These are phyloP conservation scores for Melanotaenia trifasciata DNA, from an alignment of 2,797 vertebrate species.

Conservation along the genomic window DNA sequence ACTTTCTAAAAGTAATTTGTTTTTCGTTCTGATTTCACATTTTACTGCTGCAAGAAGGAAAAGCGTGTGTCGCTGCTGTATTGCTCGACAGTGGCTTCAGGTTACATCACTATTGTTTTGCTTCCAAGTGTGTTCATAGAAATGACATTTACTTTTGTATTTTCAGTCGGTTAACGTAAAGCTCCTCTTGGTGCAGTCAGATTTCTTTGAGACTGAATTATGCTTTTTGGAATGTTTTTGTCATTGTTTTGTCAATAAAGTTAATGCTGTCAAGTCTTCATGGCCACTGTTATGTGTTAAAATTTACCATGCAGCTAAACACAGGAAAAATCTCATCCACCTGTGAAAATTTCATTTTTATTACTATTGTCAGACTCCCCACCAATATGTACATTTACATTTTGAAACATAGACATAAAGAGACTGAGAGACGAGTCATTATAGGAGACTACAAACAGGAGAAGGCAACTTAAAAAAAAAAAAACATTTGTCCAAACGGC, in stretches of 20 bases:
- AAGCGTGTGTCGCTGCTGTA: background rate
- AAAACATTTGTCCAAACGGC: conserved; percentile 17
- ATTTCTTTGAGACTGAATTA: conserved; percentile 7
- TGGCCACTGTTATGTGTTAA: background rate
- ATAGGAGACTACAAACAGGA: conserved; percentile 6
- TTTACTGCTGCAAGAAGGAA: background rate
- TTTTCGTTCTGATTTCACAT: conserved; percentile 1
- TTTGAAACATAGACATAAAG: conserved; percentile 34
- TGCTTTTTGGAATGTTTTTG: conserved; percentile 19
- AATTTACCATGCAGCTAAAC: background rate
- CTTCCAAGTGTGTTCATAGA: conserved; percentile 2
- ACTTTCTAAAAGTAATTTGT: background rate
- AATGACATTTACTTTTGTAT: background rate
- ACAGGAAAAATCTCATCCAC: conserved; percentile 5
- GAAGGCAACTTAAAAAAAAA: conserved; percentile 22
- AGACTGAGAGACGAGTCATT: conserved; percentile 25
- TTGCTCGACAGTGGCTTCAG: background rate
- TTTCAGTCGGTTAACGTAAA: background rate
- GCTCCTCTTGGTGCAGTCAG: background rate
- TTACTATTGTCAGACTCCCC: conserved; percentile 53
- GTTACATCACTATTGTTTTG: conserved; percentile 1
- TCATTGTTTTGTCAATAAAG: conserved; percentile 51
- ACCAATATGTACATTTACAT: conserved; percentile 56
- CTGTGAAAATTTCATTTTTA: conserved; percentile 7
- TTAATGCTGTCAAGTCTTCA: conserved; percentile 2